Base-by-base conservation (phyloP, 2,113 vertebrate species). In the Eudyptes chrysolophus region DNA sequence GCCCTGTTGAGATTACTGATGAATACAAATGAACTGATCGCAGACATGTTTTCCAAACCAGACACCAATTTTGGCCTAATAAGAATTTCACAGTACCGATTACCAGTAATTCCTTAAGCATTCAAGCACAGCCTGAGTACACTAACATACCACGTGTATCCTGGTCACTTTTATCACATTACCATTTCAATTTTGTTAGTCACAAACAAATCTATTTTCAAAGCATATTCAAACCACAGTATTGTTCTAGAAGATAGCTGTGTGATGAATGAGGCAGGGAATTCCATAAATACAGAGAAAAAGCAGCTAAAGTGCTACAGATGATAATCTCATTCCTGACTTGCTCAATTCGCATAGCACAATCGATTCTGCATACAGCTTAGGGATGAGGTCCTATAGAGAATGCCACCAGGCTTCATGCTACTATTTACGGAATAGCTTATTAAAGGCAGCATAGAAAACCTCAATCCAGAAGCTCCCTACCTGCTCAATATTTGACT, bases 281-380 rank as follows among this genome's bases (percentile, higher is more conserved):
- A 92, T 26, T 72, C 49, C 26, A 29, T 17, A 66, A 46, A 44
- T 7, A 48, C 18, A 70, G 44, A 58, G 38, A 21, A 89, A 89
- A 86, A 83, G n/a, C 34, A 88, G 32, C 4, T 49, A 10, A 83
- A 82, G n/a, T 38, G 38, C 72, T 65, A 57, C 14, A 74, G 22
- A 58, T 25, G 10, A 83, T 26, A 66, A 76, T 69, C 60, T 32
- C 0, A 9, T 42, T 85, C 52, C 40, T 46, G n/a, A 44, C 32
- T 87, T 75, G 68, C 32, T 64, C 24, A 55, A 17, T 51, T 79
- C 16, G 24, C 46, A 74, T 4, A 77, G 54, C 13, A 61, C 12
- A 58, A 54, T 58, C 0, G 0, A 44, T 38, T 52, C 49, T 69
- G 51, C 32, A 40, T 8, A 46, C 3, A 17, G 11, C 9, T 58